Base-by-base conservation (phyloP, 2,113 vertebrate genomes). In the Chloroceryle aenea region DNA sequence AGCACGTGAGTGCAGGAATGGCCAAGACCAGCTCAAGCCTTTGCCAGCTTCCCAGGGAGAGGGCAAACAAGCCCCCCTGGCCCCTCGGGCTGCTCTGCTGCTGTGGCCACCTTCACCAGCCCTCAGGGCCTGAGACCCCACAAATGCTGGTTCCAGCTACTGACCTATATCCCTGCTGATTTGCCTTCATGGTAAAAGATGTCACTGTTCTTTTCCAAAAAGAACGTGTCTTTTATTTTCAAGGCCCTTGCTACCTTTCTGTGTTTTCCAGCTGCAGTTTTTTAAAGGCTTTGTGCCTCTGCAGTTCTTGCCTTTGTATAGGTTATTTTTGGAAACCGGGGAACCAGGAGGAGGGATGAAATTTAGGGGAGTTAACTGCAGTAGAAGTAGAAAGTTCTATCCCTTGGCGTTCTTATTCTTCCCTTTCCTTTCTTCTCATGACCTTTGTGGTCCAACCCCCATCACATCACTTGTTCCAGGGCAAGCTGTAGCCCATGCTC, bases 281-380 rank as follows among this genome's bases (percentile, higher is more conserved):
- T 85, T 92, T 75, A 18, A 83, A 96, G 56, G 56, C 76, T 92
- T 42, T 22, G 38, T 90, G 62, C 77, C 88, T 89, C 71, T 86
- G 53, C 95, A 90, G 64, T 66, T 90, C 77, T 89, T 82, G 64
- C 58, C 66, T 93, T 89, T 96, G 62, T 93, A 47, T 64, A 40
- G 56, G 43, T 90, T 97, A 91, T 93, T 97, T 96, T 76, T 88
- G 89, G 92, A 96, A 96, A 82, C 86, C 34, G 75, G 83, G 92
- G 75, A 91, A 93, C 74, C 80, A 55, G 91, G 85, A 89, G 88
- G 93, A 85, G 84, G 71, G 47, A 73, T 77, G 74, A 79, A 95
- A 92, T 95, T 93, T 88, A 90, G 52, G 42, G 38, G 76, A 87
- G 63, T 83, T 91, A 83, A 85, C 89, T 79, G 71, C 53, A 17